Evolutionary conservation across 1,140 invertebrate genomes (phyloP), one percentile per base, ranked within the genome.

Genomic region (Meloidogyne hapla): DNA sequence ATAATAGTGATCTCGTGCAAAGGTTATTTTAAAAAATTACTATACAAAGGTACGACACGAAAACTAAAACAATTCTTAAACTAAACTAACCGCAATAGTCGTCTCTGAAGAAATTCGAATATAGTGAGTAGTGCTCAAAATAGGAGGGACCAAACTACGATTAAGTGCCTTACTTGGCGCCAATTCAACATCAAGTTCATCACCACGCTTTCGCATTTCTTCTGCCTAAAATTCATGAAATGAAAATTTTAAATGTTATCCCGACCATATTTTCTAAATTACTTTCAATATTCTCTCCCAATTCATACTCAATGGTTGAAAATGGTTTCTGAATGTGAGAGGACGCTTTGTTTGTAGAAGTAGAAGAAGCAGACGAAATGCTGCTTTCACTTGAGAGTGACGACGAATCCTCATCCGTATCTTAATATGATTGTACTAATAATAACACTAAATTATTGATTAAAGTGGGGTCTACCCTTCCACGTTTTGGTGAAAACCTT

Each of bases 101-200:
- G 74, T 76, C 15, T 78, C 77, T 28, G 77, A 33, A 13, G 77
- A 66, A 12, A 68, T 75, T 42, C 69, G 42, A 40, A 78, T 61
- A 62, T 70, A 78, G n/a, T 63, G 77, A 61, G 77, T 70, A 13
- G 21, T 69, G 15, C 25, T 25, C 76, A 78, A 21, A 21, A 45
- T 28, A 42, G 56, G 23, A 21, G 64, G 67, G 6, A 42, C 33
- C 8, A 12, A n/a, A 6, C 21, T 25, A 18, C 23, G 25, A 9
- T 48, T 26, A n/a, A 78, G 70, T 33, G 67, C 15, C 56, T 78
- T 80, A 38, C 67, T 69, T 33, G 77, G 77, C 15, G 65, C 77
- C 40, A 78, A 65, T 48, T 78, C 77, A 21, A 78, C 77, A 10
- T 78, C 77, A 65, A 78, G 80, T 26, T 78, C 77, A 33, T 78